Evolutionary conservation across 2,888 invertebrate genomes (phyloP), one percentile per base, ranked within the genome.

Genomic region (Agelastica alni): DNA sequence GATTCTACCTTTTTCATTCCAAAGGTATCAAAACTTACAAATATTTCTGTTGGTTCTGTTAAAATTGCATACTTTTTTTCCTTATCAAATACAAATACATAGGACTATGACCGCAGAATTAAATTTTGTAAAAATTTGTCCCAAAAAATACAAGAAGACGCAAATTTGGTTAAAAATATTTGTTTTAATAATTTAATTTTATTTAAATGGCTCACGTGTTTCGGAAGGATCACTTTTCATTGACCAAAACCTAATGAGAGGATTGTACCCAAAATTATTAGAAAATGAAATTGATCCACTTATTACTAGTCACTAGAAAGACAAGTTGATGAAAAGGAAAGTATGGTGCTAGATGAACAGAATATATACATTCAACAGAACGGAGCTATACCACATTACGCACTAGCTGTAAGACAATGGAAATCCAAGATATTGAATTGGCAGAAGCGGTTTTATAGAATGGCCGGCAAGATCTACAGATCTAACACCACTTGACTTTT

Each of bases 51-150:
- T 6, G 4, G n/a, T n/a, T 31, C 9, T 3, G 3, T 9, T 31
- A 31, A 31, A 31, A 31, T 31, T 31, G 10, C 9, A 9, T n/a
- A n/a, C n/a, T n/a, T 3, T n/a, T 31, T 31, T 31, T 6, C 31
- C 31, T 31, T n/a, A 31, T n/a, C 9, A 31, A 31, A 31, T 31
- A n/a, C 31, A 31, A 31, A 4, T 9, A n/a, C 31, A 31, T 31
- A 31, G n/a, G 31, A 31, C 31, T 31, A 9, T 9, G 31, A 31
- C 31, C 4, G 31, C n/a, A 9, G n/a, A 31, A 31, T 31, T 31
- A n/a, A 31, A 31, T 31, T 31, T 31, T 31, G n/a, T 31, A 10
- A 31, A 31, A 31, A n/a, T n/a, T n/a, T 31, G 31, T 31, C 31
- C n/a, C 31, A 31, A 31, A n/a, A n/a, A n/a, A n/a, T n/a, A n/a